phyloP scores from a whole-genome alignment of 2,797 vertebrate genomes.

The Bovichtus variegatus region DNA sequence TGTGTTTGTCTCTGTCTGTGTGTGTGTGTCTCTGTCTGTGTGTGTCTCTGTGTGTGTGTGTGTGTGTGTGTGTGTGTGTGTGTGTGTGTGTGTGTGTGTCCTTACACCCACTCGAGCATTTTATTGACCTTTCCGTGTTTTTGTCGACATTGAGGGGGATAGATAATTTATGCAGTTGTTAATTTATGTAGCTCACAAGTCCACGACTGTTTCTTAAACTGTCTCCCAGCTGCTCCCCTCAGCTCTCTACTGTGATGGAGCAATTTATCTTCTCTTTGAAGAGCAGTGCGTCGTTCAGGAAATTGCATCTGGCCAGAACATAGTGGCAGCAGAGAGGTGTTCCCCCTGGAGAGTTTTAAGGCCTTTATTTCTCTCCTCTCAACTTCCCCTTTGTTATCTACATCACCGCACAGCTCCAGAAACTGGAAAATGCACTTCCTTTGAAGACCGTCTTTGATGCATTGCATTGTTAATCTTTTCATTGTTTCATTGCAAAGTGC shows the following conservation, averaged over 20 bases:
- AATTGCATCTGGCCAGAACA: slow-evolving; percentile 62
- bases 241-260: slow-evolving; percentile 46
- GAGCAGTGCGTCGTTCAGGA: slow-evolving; percentile 38
- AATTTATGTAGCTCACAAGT: slow-evolving; percentile 48
- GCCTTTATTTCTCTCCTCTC: slow-evolving; percentile 63
- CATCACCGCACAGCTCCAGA: slow-evolving; percentile 54
- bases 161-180: slow-evolving; percentile 55
- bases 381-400: slow-evolving; percentile 72
- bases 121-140: slow-evolving; percentile 55
- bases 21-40: background rate
- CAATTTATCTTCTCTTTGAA: slow-evolving; percentile 65
- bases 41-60: background rate
- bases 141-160: slow-evolving; percentile 46
- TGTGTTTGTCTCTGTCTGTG: slow-evolving; percentile 22
- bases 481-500: slow-evolving; percentile 71
- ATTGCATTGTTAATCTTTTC: slow-evolving; percentile 72
- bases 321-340: slow-evolving; percentile 68
- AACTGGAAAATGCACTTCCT: slow-evolving; percentile 69
- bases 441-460: slow-evolving; percentile 77
- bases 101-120: slow-evolving; percentile 36
- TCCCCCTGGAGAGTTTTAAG: slow-evolving; percentile 68
- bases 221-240: background rate
- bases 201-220: slow-evolving; percentile 32
- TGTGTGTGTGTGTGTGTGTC: background rate
- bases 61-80: background rate